Percentiles rank a stretch among this genome's conserved stretches.
Evolutionary conservation across 2,113 vertebrate genomes (phyloP).

Genomic region (Macaca mulatta): DNA sequence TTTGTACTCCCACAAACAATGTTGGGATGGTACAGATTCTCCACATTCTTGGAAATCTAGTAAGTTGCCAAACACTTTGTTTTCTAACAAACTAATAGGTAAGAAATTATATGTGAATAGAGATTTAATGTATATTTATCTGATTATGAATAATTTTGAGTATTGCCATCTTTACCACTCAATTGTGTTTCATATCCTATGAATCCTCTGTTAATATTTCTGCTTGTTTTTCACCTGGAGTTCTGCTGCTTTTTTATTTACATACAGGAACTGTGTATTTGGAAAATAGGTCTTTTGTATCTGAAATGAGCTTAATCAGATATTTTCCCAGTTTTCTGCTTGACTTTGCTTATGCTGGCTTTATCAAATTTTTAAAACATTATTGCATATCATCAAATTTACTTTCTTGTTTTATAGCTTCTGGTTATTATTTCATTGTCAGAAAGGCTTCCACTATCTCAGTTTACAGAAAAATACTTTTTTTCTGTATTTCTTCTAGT

Average conservation of each 20-base stretch:
- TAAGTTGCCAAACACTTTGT: background rate
- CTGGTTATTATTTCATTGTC: background rate
- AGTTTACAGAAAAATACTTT: background rate
- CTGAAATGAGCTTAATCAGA: background rate
- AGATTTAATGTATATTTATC: background rate
- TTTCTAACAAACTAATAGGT: background rate
- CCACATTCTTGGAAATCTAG: background rate
- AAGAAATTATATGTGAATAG: background rate
- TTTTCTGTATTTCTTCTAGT: background rate
- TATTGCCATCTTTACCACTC: background rate
- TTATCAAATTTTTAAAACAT: background rate
- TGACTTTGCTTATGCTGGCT: background rate
- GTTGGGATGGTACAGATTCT: background rate
- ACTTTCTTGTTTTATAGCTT: background rate
- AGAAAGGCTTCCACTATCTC: background rate
- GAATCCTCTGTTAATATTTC: background rate
- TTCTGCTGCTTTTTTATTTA: background rate
- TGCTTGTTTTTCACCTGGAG: background rate
- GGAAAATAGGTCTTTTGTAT: background rate
- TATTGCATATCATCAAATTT: background rate
- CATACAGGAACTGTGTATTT: background rate
- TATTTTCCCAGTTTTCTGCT: background rate
- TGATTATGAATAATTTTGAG: background rate
- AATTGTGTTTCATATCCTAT: background rate
- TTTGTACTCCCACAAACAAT: background rate